Conservation (phyloP, 2,797 vertebrate genomes). For the Lophius americanus region DNA sequence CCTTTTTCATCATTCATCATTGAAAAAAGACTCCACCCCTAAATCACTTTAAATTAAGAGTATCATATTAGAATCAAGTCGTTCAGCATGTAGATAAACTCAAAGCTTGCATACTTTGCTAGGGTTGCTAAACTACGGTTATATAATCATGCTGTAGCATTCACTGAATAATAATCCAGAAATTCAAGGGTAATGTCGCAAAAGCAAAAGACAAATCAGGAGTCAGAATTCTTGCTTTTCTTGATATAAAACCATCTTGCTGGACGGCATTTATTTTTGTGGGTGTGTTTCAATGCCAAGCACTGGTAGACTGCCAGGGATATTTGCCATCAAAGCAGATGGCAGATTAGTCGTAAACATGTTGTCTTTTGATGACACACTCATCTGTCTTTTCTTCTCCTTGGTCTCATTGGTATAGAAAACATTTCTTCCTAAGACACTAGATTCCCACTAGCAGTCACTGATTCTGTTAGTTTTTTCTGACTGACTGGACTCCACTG, state of each 20-base stretch:
- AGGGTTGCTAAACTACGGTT: neutral
- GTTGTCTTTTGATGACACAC: constrained; percentile 26
- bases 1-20: too few species aligned
- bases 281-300: constrained; percentile 1
- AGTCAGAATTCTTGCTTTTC: neutral
- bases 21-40: neutral
- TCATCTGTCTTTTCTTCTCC: constrained; percentile 21
- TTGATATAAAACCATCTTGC: neutral
- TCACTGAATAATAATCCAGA: constrained; percentile 1
- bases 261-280: neutral
- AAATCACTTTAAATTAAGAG: neutral
- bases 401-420: constrained; percentile 27
- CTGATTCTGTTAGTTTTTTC: constrained; percentile 20
- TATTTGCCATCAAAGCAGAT: constrained; percentile 29
- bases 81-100: neutral
- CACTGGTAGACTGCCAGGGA: constrained; percentile 5
- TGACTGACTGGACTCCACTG: constrained; percentile 50
- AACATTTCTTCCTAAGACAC: constrained; percentile 23
- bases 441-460: constrained; percentile 41
- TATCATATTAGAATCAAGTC: neutral
- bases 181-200: constrained; percentile 10
- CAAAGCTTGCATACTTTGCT: neutral
- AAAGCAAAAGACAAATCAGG: constrained; percentile 4
- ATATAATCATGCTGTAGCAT: neutral
- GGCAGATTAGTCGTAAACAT: constrained; percentile 38